A percentile compares a stretch with the other conserved stretches of the same genome.
These are phyloP conservation scores for Chiridota heheva DNA, from an alignment of 35 echinoderm and acorn worm genomes.

Conservation along the genomic window DNA sequence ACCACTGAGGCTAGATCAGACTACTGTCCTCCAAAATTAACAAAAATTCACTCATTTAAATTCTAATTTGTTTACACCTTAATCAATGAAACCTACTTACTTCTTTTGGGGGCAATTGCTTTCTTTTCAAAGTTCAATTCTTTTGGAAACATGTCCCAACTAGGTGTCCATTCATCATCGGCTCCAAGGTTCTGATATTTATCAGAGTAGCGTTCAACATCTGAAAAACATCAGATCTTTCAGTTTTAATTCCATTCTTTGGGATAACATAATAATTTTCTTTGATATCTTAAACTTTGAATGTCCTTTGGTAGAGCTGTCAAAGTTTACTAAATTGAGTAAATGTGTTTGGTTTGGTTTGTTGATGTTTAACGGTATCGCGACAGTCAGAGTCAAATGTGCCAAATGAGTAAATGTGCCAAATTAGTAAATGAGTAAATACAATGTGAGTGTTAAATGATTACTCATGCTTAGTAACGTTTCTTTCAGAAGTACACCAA, in stretches of 20 bases:
- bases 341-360: no score
- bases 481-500: no score
- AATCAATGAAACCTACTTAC: no score
- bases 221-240: slow-evolving; percentile 27
- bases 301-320: background rate
- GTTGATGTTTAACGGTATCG: no score
- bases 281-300: background rate
- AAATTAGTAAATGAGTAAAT: background rate
- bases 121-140: slow-evolving; percentile 63
- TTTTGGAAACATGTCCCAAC: slow-evolving; percentile 83
- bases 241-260: background rate
- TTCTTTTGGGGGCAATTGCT: no score
- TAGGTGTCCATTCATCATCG: slow-evolving; percentile 69
- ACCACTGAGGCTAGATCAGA: no score
- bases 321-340: background rate
- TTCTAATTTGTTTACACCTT: no score
- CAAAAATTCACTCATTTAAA: no score
- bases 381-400: no score
- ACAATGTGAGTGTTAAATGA: background rate
- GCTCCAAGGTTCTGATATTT: slow-evolving; percentile 70
- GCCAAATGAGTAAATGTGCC: background rate
- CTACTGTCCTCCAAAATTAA: no score
- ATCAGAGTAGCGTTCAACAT: slow-evolving; percentile 96
- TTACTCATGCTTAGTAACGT: no score
- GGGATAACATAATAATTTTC: background rate